Evolutionary conservation across 2,888 invertebrate species (phyloP).

Genomic region (Pristionchus mayeri): DNA sequence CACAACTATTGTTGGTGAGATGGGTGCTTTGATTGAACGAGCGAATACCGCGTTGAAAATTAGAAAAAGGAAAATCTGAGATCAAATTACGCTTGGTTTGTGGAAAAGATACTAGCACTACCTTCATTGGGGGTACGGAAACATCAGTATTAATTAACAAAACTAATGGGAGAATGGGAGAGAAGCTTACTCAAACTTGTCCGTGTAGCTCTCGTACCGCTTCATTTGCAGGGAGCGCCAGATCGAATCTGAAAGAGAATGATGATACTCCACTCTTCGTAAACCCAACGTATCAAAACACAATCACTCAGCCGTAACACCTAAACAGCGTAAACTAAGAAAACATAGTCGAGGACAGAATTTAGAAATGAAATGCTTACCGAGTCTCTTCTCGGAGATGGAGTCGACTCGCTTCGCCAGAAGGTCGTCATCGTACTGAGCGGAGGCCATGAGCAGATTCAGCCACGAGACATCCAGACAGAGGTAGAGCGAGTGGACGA

Average conservation of each 20-base stretch:
- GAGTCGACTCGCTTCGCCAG: not conserved
- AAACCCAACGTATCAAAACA: too few species aligned
- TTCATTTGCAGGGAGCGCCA: not conserved
- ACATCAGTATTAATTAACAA: not conserved
- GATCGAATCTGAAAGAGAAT: not conserved
- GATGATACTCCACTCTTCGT: too few species aligned
- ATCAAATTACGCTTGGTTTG: too few species aligned
- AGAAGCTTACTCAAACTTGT: slow-evolving; percentile 17
- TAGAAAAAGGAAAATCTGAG: too few species aligned
- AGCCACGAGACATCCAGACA: slow-evolving; percentile 39
- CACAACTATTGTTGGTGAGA: too few species aligned
- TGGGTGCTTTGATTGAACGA: too few species aligned
- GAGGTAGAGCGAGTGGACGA: slow-evolving; percentile 41
- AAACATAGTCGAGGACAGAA: too few species aligned
- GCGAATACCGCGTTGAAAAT: too few species aligned
- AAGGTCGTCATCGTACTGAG: not conserved
- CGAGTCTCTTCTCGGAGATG: slow-evolving; percentile 44
- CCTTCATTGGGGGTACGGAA: too few species aligned
- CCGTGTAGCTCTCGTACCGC: slow-evolving; percentile 39
- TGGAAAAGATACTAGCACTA: too few species aligned
- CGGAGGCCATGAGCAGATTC: slow-evolving; percentile 45
- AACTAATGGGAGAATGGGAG: not conserved
- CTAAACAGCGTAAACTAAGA: too few species aligned
- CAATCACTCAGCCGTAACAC: too few species aligned
- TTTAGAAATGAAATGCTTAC: not conserved